phyloP scores from a whole-genome alignment of 2,113 vertebrate species.

The Nothocercus nigrocapillus region DNA sequence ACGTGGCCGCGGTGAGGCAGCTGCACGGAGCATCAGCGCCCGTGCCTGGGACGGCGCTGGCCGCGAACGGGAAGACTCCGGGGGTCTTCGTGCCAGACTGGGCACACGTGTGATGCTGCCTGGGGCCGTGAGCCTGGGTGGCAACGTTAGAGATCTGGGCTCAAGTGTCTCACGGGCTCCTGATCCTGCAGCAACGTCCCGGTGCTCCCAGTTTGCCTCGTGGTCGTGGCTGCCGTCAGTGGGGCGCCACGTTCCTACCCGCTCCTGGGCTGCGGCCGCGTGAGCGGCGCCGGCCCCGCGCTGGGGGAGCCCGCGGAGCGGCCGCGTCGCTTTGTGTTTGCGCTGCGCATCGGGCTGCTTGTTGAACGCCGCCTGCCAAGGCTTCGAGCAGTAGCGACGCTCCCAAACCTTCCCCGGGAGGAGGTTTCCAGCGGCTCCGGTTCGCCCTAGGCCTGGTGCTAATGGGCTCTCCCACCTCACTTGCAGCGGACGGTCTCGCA shows the following conservation, averaged over 20 bases:
- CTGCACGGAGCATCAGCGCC: accelerated
- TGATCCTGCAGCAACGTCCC: background rate
- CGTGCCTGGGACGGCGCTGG: accelerated
- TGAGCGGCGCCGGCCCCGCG: background rate
- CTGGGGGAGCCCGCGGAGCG: background rate
- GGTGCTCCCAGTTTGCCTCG: accelerated
- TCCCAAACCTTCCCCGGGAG: accelerated
- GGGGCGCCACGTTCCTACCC: background rate
- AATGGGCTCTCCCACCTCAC: background rate
- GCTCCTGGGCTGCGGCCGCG: accelerated
- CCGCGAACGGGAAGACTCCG: accelerated
- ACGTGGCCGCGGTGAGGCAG: too few relatives aligned
- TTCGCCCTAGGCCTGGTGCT: accelerated
- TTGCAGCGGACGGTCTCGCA: conserved; percentile 79
- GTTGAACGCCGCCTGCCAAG: background rate
- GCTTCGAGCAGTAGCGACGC: accelerated
- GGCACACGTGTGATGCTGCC: too few relatives aligned
- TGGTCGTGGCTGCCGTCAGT: background rate
- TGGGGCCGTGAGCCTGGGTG: accelerated
- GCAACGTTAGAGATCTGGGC: accelerated
- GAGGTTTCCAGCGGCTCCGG: background rate
- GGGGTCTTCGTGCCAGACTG: background rate
- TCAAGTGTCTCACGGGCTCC: accelerated
- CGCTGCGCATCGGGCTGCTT: background rate
- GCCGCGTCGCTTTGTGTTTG: background rate